A percentile compares a stretch with the other conserved stretches of the same genome.
Conservation (phyloP, 2,888 invertebrate genomes). For the Cremastobaeus sp. region DNA sequence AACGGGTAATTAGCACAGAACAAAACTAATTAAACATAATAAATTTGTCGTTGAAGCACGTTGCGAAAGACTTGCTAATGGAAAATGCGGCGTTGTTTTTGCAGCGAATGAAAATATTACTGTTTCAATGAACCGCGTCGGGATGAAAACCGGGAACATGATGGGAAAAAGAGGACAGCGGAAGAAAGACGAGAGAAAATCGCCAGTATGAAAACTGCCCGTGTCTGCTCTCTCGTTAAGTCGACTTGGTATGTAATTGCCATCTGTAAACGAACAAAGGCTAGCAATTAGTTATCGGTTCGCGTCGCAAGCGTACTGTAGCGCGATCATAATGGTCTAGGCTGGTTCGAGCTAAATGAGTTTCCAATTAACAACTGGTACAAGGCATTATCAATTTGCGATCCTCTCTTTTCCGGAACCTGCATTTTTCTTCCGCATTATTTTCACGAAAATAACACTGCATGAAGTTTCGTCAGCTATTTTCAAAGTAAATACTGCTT, state of each 20-base stretch:
- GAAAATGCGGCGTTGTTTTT: slow-evolving; percentile 30
- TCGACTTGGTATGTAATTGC: slow-evolving; percentile 58
- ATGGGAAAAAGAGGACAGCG: slow-evolving; percentile 14
- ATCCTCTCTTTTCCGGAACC: slow-evolving; percentile 7
- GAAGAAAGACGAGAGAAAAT: slow-evolving; percentile 18
- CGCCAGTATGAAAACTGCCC: slow-evolving; percentile 28
- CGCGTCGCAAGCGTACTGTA: slow-evolving; percentile 49
- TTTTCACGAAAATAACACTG: slow-evolving; percentile 8
- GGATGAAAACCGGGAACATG: slow-evolving; percentile 5
- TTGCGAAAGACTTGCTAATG: slow-evolving; percentile 10
- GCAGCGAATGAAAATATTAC: slow-evolving; percentile 38
- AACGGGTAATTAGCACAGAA: not conserved
- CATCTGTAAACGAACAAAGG: slow-evolving; percentile 59
- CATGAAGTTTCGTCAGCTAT: not conserved
- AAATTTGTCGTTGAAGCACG: slow-evolving; percentile 1
- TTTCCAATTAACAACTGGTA: slow-evolving; percentile 57
- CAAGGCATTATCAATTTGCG: slow-evolving; percentile 45
- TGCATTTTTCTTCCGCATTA: slow-evolving; percentile 22
- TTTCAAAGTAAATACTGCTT: no score
- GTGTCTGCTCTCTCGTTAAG: slow-evolving; percentile 42
- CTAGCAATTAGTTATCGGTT: slow-evolving; percentile 60
- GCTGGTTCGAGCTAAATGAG: slow-evolving; percentile 51
- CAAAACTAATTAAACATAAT: slow-evolving; percentile 3
- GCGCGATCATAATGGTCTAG: slow-evolving; percentile 55
- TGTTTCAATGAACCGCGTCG: slow-evolving; percentile 32